Evolutionary conservation across 1,140 invertebrate genomes (phyloP).

Genomic region (Hirudo medicinalis): DNA sequence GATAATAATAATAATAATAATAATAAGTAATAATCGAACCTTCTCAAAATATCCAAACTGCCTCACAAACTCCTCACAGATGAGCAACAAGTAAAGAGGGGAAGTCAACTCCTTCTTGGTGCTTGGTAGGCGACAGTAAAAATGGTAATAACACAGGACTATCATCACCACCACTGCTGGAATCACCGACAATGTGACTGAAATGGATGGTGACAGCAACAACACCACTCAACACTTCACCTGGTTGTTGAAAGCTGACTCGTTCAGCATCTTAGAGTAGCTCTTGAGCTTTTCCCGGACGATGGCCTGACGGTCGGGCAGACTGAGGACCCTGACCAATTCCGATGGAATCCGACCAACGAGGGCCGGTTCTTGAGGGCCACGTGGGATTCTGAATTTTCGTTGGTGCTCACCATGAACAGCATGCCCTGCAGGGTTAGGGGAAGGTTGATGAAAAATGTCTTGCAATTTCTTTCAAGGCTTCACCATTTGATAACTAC

Average conservation of each 20-base stretch:
- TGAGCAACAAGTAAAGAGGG: slow-evolving; percentile 39
- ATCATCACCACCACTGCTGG: too few relatives aligned
- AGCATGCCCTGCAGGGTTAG: slow-evolving; percentile 31
- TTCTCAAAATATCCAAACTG: slow-evolving; percentile 34
- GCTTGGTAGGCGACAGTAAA: too few relatives aligned
- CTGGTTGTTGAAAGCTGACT: slow-evolving; percentile 43
- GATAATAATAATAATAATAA: too few relatives aligned
- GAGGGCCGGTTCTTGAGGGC: slow-evolving; percentile 25
- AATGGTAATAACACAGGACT: too few relatives aligned
- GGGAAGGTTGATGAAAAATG: too few relatives aligned
- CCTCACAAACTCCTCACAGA: slow-evolving; percentile 42
- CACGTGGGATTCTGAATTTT: slow-evolving; percentile 28
- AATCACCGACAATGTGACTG: not conserved
- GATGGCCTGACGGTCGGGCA: slow-evolving; percentile 36
- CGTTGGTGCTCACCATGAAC: slow-evolving; percentile 30
- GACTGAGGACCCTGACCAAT: slow-evolving; percentile 32
- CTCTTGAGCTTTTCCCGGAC: slow-evolving; percentile 32
- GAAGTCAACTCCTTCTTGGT: slow-evolving; percentile 39
- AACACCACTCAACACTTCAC: slow-evolving; percentile 27
- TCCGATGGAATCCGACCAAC: slow-evolving; percentile 26
- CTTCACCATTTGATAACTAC: too few relatives aligned
- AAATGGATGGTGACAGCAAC: not conserved
- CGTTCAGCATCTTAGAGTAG: slow-evolving; percentile 38
- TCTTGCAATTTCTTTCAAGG: too few relatives aligned
- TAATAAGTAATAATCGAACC: too few relatives aligned